Conservation (phyloP, 2,113 vertebrate species). For the Baryphthengus martii region DNA sequence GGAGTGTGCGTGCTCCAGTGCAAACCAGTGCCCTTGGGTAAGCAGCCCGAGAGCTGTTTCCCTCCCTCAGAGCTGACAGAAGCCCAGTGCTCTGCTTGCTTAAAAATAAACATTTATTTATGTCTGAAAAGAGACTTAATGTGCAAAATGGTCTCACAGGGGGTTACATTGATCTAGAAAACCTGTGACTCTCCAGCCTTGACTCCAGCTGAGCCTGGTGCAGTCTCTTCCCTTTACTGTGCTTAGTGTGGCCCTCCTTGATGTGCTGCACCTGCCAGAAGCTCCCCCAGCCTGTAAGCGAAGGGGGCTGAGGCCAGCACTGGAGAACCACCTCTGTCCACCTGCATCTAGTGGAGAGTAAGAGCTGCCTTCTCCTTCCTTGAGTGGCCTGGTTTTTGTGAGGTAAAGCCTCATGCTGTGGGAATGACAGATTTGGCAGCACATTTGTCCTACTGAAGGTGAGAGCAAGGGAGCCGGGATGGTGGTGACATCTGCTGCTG, state of each 20-base stretch:
- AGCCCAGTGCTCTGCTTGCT: not conserved
- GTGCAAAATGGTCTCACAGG: not conserved
- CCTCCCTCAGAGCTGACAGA: not conserved
- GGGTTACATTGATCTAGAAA: not conserved
- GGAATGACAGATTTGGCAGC: fast-evolving
- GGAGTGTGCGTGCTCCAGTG: fast-evolving
- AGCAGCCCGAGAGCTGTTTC: fast-evolving
- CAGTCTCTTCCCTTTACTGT: not conserved
- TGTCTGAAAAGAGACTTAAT: not conserved
- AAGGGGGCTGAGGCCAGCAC: not conserved
- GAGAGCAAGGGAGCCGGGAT: fast-evolving
- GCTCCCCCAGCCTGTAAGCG: fast-evolving
- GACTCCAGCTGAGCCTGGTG: not conserved
- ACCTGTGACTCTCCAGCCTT: not conserved
- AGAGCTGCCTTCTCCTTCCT: not conserved
- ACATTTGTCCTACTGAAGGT: fast-evolving
- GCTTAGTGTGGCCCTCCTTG: fast-evolving
- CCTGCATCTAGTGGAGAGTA: fast-evolving
- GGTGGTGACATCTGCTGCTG: not conserved
- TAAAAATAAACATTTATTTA: conserved; percentile 65
- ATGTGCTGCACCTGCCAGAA: fast-evolving
- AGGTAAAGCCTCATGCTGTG: fast-evolving
- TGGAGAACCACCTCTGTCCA: not conserved
- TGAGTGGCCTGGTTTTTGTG: too few relatives aligned
- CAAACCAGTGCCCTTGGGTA: fast-evolving